Conservation (phyloP, 2,113 vertebrate genomes). For the Genyomyrus donnyi region DNA sequence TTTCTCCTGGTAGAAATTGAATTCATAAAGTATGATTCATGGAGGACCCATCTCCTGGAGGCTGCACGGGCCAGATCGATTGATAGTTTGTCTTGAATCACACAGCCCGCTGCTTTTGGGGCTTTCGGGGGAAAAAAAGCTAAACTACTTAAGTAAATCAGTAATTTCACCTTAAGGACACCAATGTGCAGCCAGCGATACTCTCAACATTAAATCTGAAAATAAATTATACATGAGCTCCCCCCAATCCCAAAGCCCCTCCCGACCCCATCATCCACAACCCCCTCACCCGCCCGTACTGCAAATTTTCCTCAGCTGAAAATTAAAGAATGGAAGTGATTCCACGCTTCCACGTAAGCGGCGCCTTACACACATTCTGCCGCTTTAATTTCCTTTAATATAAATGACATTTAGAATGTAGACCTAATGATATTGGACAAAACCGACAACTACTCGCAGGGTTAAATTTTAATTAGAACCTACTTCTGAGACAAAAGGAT, state of each 20-base stretch:
- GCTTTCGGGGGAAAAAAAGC: conserved; percentile 67
- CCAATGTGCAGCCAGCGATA: conserved; percentile 99
- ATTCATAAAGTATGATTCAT: conserved; percentile 99
- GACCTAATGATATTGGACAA: conserved; percentile 57
- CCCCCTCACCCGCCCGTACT: background rate
- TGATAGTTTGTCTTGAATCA: conserved; percentile 99
- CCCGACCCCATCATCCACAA: background rate
- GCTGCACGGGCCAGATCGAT: conserved; percentile 98
- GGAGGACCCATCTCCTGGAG: conserved; percentile 98
- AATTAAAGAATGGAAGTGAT: conserved; percentile 61
- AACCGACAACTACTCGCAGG: conserved; percentile 37
- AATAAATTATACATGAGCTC: conserved; percentile 84
- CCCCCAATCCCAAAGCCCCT: conserved; percentile 35
- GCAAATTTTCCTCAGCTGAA: conserved; percentile 59
- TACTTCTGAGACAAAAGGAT: conserved; percentile 22
- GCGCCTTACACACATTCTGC: conserved; percentile 33
- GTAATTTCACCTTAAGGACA: conserved; percentile 99
- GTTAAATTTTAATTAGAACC: conserved; percentile 31
- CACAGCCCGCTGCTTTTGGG: conserved; percentile 95
- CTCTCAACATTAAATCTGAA: conserved; percentile 95
- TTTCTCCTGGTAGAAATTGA: conserved; percentile 99
- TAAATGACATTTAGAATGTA: conserved; percentile 74
- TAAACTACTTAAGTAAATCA: conserved; percentile 98
- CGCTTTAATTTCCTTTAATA: conserved; percentile 72
- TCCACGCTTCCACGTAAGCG: conserved; percentile 40